Evolutionary conservation across 2,888 invertebrate species (phyloP).

Genomic region (Polyommatus iphigenia): DNA sequence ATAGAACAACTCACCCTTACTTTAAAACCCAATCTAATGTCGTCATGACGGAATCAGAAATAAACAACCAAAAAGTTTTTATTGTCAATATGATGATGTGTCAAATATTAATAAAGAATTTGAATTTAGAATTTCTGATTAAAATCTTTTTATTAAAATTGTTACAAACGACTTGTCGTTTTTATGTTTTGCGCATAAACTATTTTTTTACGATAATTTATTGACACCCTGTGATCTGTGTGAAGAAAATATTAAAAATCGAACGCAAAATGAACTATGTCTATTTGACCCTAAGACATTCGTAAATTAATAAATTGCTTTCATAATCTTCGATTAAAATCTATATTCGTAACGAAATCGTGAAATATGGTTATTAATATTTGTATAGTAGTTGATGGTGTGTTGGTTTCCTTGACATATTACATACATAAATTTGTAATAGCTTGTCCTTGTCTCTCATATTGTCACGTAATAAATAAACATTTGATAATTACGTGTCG

Average conservation of each 20-base stretch:
- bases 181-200: not conserved
- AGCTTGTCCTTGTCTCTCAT: conserved; percentile 17
- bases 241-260: not conserved
- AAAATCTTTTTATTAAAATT: not conserved
- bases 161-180: not conserved
- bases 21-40: conserved; percentile 46
- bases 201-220: not conserved
- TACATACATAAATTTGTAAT: conserved; percentile 1
- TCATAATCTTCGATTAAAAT: conserved; percentile 5
- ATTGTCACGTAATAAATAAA: conserved; percentile 20
- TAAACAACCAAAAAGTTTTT: not conserved
- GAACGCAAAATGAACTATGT: not conserved
- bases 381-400: conserved; percentile 11
- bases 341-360: not conserved
- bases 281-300: not conserved
- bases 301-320: not conserved
- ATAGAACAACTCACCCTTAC: conserved; percentile 53
- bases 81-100: not conserved
- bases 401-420: conserved; percentile 24
- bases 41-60: not conserved
- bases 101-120: not conserved
- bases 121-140: not conserved
- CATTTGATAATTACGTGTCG: conserved; percentile 18
- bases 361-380: conserved; percentile 18
- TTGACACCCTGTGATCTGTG: not conserved